Conservation (phyloP, 1,140 invertebrate species). For the Drosophila pandora region DNA sequence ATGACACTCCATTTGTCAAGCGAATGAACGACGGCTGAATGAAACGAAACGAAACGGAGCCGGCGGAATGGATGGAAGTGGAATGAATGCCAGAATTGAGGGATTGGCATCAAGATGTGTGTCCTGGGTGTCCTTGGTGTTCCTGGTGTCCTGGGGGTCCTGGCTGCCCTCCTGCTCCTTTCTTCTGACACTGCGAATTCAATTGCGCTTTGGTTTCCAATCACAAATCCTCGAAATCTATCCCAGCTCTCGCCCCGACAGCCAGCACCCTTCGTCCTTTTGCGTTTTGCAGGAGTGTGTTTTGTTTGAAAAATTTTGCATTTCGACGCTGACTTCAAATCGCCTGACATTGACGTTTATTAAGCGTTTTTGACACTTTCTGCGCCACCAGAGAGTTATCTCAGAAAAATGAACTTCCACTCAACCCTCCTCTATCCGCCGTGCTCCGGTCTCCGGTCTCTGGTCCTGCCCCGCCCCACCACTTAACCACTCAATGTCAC, state of each 20-base stretch:
- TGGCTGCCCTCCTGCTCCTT: conserved; percentile 22
- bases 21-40: conserved; percentile 69
- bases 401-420: conserved; percentile 53
- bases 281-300: conserved; percentile 50
- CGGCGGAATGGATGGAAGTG: conserved; percentile 43
- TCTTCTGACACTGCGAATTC: conserved; percentile 72
- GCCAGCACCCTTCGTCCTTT: background rate
- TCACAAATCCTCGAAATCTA: conserved; percentile 28
- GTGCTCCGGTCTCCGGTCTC: too few species aligned
- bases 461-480: conserved; percentile 17
- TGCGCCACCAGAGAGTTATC: conserved; percentile 59
- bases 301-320: conserved; percentile 73
- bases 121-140: conserved; percentile 42
- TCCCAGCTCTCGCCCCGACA: conserved; percentile 27
- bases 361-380: conserved; percentile 81
- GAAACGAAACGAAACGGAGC: conserved; percentile 34
- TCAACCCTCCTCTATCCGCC: conserved; percentile 4
- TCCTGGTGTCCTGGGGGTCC: conserved; percentile 35
- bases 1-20: conserved; percentile 83
- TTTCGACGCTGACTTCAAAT: conserved; percentile 67
- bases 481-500: conserved; percentile 77
- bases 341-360: conserved; percentile 81
- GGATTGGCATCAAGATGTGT: conserved; percentile 49
- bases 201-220: conserved; percentile 75
- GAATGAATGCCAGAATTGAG: conserved; percentile 47